Conservation (phyloP, 1,140 invertebrate genomes). For the Drosophila gunungcola region DNA sequence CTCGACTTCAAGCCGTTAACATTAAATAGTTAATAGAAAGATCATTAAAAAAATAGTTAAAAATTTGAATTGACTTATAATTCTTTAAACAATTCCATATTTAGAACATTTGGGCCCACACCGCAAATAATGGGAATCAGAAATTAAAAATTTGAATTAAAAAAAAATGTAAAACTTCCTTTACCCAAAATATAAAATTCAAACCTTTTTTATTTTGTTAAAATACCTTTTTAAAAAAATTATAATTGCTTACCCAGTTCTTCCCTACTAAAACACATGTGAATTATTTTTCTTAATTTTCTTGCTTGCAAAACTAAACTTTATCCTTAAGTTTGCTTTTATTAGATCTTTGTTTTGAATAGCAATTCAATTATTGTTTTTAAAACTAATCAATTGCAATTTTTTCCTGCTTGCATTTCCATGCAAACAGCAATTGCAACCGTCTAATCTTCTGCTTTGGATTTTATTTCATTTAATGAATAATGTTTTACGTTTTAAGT, state of each 20-base stretch:
- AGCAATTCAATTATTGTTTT: conserved; percentile 70
- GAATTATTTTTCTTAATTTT: conserved; percentile 41
- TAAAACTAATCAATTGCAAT: conserved; percentile 76
- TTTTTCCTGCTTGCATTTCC: conserved; percentile 21
- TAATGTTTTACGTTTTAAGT: conserved; percentile 59
- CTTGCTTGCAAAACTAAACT: conserved; percentile 76
- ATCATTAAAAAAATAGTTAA: too few species aligned
- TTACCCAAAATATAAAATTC: too few species aligned
- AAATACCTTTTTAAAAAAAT: background rate
- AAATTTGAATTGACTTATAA: too few species aligned
- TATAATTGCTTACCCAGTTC: background rate
- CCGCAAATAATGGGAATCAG: too few species aligned
- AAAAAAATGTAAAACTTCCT: too few species aligned
- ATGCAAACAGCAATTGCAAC: conserved; percentile 50
- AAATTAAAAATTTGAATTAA: too few species aligned
- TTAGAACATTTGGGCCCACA: too few species aligned
- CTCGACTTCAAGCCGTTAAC: too few species aligned
- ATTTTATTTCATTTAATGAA: conserved; percentile 79
- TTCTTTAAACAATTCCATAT: too few species aligned
- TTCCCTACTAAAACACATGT: conserved; percentile 34
- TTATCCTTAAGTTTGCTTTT: conserved; percentile 66
- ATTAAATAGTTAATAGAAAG: too few species aligned
- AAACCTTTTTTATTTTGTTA: too few species aligned
- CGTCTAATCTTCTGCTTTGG: conserved; percentile 47
- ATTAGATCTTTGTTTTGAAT: conserved; percentile 59